Evolutionary conservation across 2,888 invertebrate species (phyloP).

Genomic region (Andrena hattorfiana): DNA sequence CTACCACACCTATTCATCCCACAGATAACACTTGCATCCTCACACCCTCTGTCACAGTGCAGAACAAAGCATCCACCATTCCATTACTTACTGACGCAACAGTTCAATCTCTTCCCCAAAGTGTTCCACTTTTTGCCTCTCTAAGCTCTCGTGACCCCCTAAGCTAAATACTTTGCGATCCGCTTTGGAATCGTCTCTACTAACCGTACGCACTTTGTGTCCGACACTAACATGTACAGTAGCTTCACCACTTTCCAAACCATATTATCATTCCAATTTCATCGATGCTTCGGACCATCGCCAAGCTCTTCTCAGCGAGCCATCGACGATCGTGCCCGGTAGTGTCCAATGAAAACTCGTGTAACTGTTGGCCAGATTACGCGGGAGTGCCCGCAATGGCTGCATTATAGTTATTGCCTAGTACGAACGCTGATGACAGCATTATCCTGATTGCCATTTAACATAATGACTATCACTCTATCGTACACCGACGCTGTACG

Average conservation of each 20-base stretch:
- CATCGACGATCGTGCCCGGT: constrained; percentile 62
- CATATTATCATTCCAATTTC: too few relatives aligned
- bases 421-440: constrained; percentile 79
- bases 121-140: not conserved
- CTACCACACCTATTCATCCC: too few relatives aligned
- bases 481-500: constrained; percentile 62
- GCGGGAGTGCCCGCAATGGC: constrained; percentile 71
- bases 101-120: not conserved
- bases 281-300: too few relatives aligned
- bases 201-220: too few relatives aligned
- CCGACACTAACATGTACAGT: too few relatives aligned
- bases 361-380: constrained; percentile 70
- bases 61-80: not conserved
- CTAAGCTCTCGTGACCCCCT: not conserved
- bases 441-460: constrained; percentile 84
- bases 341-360: constrained; percentile 74
- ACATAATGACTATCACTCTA: constrained; percentile 80
- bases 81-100: not conserved
- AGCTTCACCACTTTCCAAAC: too few relatives aligned
- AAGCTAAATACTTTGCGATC: not conserved
- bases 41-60: too few relatives aligned
- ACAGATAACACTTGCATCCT: too few relatives aligned
- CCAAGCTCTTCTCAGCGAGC: not conserved
- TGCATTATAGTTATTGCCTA: constrained; percentile 75
- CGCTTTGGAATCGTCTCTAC: not conserved